These are phyloP conservation scores for Beaufortia kweichowensis DNA, from an alignment of 2,113 vertebrate species.

Conservation along the genomic window DNA sequence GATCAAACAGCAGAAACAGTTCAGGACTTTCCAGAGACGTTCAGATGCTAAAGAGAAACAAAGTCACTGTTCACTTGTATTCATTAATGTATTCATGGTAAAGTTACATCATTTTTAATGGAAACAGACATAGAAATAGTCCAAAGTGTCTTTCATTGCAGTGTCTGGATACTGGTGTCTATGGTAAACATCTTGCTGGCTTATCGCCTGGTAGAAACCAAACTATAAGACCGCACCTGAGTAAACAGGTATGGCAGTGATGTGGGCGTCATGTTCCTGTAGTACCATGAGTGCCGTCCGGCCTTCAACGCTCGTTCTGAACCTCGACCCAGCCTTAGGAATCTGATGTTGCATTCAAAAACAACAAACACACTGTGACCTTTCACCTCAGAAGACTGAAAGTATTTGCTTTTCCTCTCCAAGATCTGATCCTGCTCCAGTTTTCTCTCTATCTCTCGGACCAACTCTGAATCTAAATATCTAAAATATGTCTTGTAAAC, in stretches of 20 bases:
- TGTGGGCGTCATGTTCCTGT: slow-evolving; percentile 31
- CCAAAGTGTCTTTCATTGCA: slow-evolving; percentile 23
- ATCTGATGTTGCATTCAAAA: slow-evolving; percentile 53
- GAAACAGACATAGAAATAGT: too few relatives aligned
- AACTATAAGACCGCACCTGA: slow-evolving; percentile 47
- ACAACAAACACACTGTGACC: slow-evolving; percentile 50
- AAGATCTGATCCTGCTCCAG: slow-evolving; percentile 25
- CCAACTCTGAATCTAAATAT: slow-evolving; percentile 2
- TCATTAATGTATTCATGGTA: neutral
- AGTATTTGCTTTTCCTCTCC: slow-evolving; percentile 42
- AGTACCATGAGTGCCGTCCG: slow-evolving; percentile 21
- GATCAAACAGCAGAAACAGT: slow-evolving; percentile 18
- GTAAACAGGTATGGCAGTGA: slow-evolving; percentile 46
- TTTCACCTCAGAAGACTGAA: slow-evolving; percentile 30
- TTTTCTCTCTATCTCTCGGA: slow-evolving; percentile 11
- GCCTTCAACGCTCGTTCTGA: slow-evolving; percentile 18
- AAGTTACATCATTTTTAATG: neutral
- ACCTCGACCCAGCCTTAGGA: slow-evolving; percentile 31
- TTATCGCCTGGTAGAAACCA: slow-evolving; percentile 17
- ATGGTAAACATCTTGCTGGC: slow-evolving; percentile 31
- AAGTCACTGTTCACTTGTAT: neutral
- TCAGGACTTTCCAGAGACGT: slow-evolving; percentile 10
- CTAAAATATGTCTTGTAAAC: slow-evolving; percentile 7
- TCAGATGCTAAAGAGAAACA: slow-evolving; percentile 3
- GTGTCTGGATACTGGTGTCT: neutral